Percentiles rank a stretch among this genome's conserved stretches.
Conservation (phyloP, 2,888 invertebrate genomes). For the Stenodema calcarata region DNA sequence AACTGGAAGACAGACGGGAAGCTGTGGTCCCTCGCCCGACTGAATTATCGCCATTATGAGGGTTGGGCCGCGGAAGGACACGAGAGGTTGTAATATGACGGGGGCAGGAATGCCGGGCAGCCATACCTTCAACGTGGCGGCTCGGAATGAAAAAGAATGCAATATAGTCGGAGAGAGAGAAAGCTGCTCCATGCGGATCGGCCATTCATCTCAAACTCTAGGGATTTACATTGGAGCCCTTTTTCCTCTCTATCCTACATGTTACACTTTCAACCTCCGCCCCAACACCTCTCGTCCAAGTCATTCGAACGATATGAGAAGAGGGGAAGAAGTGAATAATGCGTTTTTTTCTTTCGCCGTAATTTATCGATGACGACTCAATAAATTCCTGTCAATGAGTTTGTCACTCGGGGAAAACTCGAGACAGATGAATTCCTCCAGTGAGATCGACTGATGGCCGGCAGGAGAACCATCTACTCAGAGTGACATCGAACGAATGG, state of each 20-base stretch:
- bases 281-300: neutral
- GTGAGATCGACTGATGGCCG: neutral
- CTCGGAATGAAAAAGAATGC: slow-evolving; percentile 5
- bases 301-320: neutral
- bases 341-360: neutral
- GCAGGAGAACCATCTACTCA: too few relatives aligned
- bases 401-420: neutral
- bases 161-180: neutral
- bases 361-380: neutral
- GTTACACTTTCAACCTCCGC: neutral
- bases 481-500: too few relatives aligned
- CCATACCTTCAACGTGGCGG: neutral
- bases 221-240: slow-evolving; percentile 1
- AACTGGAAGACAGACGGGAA: neutral
- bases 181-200: slow-evolving; percentile 5
- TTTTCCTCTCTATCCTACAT: neutral
- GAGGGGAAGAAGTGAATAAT: neutral
- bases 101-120: neutral
- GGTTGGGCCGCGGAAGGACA: neutral
- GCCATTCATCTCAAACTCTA: neutral
- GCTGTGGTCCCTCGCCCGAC: neutral
- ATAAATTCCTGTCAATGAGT: neutral
- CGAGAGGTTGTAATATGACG: neutral
- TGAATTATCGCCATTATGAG: neutral
- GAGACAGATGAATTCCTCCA: neutral